Conservation (phyloP, 2,888 invertebrate species). For the Spodoptera picta region DNA sequence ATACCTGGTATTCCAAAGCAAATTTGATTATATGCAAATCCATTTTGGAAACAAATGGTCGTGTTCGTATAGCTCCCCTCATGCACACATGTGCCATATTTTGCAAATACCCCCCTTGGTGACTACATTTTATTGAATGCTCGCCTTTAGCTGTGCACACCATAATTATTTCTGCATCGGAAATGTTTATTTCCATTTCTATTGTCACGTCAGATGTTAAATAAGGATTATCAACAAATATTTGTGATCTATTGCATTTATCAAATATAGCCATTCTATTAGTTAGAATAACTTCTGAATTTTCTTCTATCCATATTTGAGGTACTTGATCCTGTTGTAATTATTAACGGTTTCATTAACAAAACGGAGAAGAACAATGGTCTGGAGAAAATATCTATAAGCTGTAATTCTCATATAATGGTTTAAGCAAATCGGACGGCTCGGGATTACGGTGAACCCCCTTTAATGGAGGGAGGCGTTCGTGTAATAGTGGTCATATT, state of each 20-base stretch:
- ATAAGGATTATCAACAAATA: constrained; percentile 67
- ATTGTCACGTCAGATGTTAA: constrained; percentile 58
- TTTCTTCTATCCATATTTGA: constrained; percentile 47
- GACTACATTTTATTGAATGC: constrained; percentile 60
- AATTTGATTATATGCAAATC: constrained; percentile 65
- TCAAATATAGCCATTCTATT: constrained; percentile 54
- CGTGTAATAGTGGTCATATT: too few relatives aligned
- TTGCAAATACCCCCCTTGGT: constrained; percentile 60
- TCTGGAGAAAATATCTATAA: not conserved
- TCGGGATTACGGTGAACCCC: too few relatives aligned
- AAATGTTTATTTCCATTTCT: constrained; percentile 64
- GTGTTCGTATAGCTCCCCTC: constrained; percentile 51
- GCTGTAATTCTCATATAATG: too few relatives aligned
- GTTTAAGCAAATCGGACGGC: too few relatives aligned
- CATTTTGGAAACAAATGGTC: constrained; percentile 58
- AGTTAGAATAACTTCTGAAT: constrained; percentile 57
- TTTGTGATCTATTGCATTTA: constrained; percentile 60
- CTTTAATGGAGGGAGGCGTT: too few relatives aligned
- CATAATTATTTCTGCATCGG: constrained; percentile 61
- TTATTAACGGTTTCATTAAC: too few relatives aligned
- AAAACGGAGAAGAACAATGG: constrained; percentile 7
- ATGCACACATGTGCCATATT: constrained; percentile 57
- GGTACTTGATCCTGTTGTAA: constrained; percentile 42
- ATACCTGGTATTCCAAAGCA: constrained; percentile 67
- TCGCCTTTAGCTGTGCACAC: constrained; percentile 54